Evolutionary conservation across 2,113 vertebrate genomes (phyloP).

Genomic region (Stegostoma tigrinum): DNA sequence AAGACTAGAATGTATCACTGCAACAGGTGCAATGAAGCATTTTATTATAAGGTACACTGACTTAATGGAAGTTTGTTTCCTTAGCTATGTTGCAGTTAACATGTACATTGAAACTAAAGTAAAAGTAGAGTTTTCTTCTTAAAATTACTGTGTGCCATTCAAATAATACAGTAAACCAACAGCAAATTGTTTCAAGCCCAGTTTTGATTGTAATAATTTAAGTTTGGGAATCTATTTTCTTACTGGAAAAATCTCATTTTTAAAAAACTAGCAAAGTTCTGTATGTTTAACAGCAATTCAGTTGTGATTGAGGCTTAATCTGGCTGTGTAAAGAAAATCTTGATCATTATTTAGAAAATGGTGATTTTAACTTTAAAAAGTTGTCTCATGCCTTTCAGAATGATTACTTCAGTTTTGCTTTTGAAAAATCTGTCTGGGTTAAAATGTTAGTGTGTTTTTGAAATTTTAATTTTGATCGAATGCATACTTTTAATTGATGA

Average conservation of each 20-base stretch:
- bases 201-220: background rate
- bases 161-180: background rate
- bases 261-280: background rate
- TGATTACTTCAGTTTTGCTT: background rate
- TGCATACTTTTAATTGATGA: background rate
- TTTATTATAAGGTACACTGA: constrained; percentile 85
- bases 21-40: constrained; percentile 75
- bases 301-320: background rate
- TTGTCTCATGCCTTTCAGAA: background rate
- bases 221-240: background rate
- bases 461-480: background rate
- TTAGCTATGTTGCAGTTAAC: background rate
- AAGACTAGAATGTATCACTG: constrained; percentile 83
- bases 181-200: background rate
- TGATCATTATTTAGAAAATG: background rate
- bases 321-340: background rate
- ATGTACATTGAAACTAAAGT: constrained; percentile 18
- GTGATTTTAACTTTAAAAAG: constrained; percentile 3
- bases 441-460: background rate
- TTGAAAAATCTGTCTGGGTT: background rate
- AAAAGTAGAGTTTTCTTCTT: background rate
- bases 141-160: background rate
- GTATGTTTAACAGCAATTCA: background rate
- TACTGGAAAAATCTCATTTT: background rate
- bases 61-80: background rate